phyloP scores from a whole-genome alignment of 92 coral and sea anemone species.

The Muricea muricata region DNA sequence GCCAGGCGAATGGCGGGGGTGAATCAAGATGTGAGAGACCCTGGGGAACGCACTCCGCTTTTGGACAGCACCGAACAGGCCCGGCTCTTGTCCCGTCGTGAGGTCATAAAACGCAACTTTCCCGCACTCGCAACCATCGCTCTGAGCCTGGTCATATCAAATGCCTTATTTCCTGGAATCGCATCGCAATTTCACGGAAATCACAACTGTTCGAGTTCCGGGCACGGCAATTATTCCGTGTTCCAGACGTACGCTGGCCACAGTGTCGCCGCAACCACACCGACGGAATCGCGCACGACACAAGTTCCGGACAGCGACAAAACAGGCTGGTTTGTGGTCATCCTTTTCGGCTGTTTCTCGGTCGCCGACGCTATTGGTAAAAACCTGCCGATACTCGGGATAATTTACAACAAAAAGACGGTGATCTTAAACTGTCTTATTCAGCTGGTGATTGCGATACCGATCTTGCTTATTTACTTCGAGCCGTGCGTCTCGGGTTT shows the following conservation, averaged over 20 bases:
- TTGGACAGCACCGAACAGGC: slow-evolving; percentile 36
- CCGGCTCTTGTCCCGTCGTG: slow-evolving; percentile 51
- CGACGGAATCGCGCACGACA: slow-evolving; percentile 44
- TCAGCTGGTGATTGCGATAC: slow-evolving; percentile 80
- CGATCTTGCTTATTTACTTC: slow-evolving; percentile 81
- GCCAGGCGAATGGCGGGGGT: not conserved
- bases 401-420: slow-evolving; percentile 76
- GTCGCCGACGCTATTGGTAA: slow-evolving; percentile 87
- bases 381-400: slow-evolving; percentile 81
- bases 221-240: not conserved
- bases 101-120: slow-evolving; percentile 69
- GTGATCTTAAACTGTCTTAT: slow-evolving; percentile 75
- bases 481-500: slow-evolving; percentile 75
- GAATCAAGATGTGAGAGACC: not conserved
- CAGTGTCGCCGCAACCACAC: not conserved
- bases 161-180: slow-evolving; percentile 85
- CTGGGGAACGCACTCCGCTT: slow-evolving; percentile 63
- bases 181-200: slow-evolving; percentile 87
- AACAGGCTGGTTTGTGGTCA: slow-evolving; percentile 88
- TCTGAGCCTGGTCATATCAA: slow-evolving; percentile 76
- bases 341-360: slow-evolving; percentile 85
- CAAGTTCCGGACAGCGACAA: slow-evolving; percentile 62
- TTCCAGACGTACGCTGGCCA: slow-evolving; percentile 7
- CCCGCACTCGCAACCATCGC: slow-evolving; percentile 72
- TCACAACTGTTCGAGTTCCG: slow-evolving; percentile 70